Conservation (phyloP, 2,113 vertebrate species). For the Gopherus evgoodei region DNA sequence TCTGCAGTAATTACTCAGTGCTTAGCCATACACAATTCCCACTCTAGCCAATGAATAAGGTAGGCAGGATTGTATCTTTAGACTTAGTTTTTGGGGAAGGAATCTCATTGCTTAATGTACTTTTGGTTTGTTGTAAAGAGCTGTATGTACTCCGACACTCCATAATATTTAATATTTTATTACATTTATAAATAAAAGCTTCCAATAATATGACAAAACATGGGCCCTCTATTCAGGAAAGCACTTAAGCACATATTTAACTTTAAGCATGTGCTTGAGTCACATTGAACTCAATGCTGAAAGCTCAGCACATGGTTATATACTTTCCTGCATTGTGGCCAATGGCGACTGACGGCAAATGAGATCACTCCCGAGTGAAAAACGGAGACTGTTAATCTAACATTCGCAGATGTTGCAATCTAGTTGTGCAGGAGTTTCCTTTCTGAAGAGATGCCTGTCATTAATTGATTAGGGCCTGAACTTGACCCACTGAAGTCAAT, state of each 20-base stretch:
- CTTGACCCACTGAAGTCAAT: neutral
- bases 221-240: neutral
- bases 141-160: neutral
- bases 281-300: neutral
- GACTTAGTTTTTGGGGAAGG: accelerated
- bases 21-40: neutral
- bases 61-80: neutral
- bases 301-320: conserved; percentile 10
- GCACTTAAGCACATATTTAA: neutral
- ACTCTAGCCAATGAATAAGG: neutral
- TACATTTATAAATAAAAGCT: neutral
- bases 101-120: neutral
- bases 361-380: accelerated
- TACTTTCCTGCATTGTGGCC: neutral
- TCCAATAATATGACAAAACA: neutral
- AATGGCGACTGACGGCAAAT: neutral
- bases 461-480: neutral
- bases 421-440: neutral
- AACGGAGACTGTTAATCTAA: neutral
- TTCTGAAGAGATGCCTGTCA: neutral
- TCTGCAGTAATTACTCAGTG: neutral
- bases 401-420: neutral
- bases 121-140: neutral
- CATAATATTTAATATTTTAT: neutral
- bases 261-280: conserved; percentile 37